Evolutionary conservation across 2,888 invertebrate genomes (phyloP), one percentile per base, ranked within the genome.

Genomic region (Boloria selene): DNA sequence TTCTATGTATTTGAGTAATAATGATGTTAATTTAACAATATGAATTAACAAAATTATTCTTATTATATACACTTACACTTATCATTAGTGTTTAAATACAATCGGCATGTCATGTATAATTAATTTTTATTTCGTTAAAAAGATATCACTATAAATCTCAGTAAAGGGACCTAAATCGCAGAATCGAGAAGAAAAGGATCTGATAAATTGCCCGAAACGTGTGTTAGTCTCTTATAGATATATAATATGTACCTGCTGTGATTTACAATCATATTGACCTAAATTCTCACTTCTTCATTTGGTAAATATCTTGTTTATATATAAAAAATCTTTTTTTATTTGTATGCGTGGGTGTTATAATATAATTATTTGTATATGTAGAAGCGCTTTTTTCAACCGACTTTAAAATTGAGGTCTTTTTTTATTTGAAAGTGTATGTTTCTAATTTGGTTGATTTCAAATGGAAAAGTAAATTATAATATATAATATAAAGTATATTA

Each of bases 231-330:
- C 45, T 45, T 56, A 45, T 56, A 38, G 31, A 38, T 38, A 38
- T 38, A 38, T 38, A 38, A 38, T 38, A 38, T 38, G 31, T 38
- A 56, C 45, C 56, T 56, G 45, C 26, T 26, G 56, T 56, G 56
- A 56, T 45, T 56, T 56, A 56, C 22, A 45, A 56, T 45, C 56
- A 56, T 56, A 56, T 45, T 45, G 56, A 56, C 26, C 56, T 56
- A 26, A n/a, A 56, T 56, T 56, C 45, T 16, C 45, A 56, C 22
- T 56, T 56, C 45, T 16, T 16, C 44, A 22, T 22, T n/a, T 45
- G 22, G 22, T 14, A 56, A 44, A 22, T 42, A 44, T 18, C 10
- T 56, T 14, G 10, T 18, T 45, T 55, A 55, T 55, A 4, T 18
- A n/a, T n/a, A n/a, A 14, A 44, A 45, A 56, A 56, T 22, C 18